Evolutionary conservation across 2,797 vertebrate species (phyloP), one percentile per base, ranked within the genome.

Genomic region (Gobio occitaniae): DNA sequence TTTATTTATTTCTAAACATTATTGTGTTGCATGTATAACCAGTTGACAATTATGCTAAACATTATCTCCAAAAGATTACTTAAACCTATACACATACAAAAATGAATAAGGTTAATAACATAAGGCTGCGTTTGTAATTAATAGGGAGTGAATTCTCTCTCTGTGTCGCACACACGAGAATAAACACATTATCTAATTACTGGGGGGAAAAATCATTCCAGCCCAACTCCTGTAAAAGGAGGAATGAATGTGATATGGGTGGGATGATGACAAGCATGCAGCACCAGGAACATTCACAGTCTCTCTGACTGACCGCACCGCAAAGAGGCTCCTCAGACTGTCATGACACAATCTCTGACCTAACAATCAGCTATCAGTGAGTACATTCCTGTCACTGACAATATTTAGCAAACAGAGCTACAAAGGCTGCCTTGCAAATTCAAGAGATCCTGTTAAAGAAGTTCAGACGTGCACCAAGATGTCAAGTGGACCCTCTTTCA

Each of bases 401-500:
- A 61, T 61, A 77, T 77, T 61, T 41, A 6, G 36, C 13, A 25
- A 54, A n/a, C 7, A 52, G 48, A 66, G 41, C 16, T 29, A 11
- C 59, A 50, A 65, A 54, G 72, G 2, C 2, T 75, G 1, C 17
- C 25, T 54, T 1, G 29, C 11, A 75, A 66, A 79, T 48, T 69
- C 65, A 32, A 71, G n/a, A 61, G 52, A 19, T 44, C 38, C 52
- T 61, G 17, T 32, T 82, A 9, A 38, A 56, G 52, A 38, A 38
- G 12, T 32, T 68, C 80, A 47, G n/a, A 81, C 15, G 52, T 41
- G 17, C n/a, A 82, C 41, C 12, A 48, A 32, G 80, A 82, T 82
- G 80, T 38, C 41, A 47, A 61, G 80, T 47, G 19, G 6, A 21
- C 25, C 41, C 0, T 50, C 56, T 72, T 99, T 99, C 85, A 88